Base-by-base conservation (phyloP, 2,113 vertebrate genomes). In the Melanostigma gelatinosum region DNA sequence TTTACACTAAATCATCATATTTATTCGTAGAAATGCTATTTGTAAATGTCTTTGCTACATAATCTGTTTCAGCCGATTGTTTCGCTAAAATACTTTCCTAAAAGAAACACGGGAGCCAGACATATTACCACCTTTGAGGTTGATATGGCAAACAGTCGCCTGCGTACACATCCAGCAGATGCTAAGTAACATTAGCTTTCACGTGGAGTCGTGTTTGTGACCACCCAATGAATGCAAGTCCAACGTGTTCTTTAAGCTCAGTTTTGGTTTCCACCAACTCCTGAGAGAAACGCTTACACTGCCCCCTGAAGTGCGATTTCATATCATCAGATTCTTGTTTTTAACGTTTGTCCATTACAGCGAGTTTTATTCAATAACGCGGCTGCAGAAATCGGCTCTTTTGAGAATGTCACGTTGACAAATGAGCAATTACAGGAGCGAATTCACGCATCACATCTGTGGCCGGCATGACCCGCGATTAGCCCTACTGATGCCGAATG, bases 371-470 rank as follows among this genome's bases (percentile, higher is more conserved):
- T 77, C 67, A 80, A 84, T 88, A 88, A 78, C 13, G 70, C 44
- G 58, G 72, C 82, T 60, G 64, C 4, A 27, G 36, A 81, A 86
- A 83, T 36, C 64, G 58, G 42, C 70, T 83, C 72, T 89, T 34
- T 80, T 84, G 60, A 88, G 82, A 87, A 91, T 72, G 74, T 91
- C 93, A 94, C 90, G 64, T 87, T 94, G 93, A 95, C 91, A 91
- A 94, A 95, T 90, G 88, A 94, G 91, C 92, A 94, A 94, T 94
- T 90, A 91, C 86, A 89, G 64, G 46, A 77, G 83, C 52, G 61
- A 90, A 91, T 93, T 91, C 87, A 86, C 34, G 73, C 85, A 87
- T 92, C 90, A 90, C 77, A 91, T 90, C 81, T 82, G 75, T 83
- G 88, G 82, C 86, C 38, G 22, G 73, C 62, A 57, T 87, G 92